Percentiles rank a stretch among this genome's conserved stretches.
Conservation (phyloP, 2,888 invertebrate species). For the Andrena trimmerana region DNA sequence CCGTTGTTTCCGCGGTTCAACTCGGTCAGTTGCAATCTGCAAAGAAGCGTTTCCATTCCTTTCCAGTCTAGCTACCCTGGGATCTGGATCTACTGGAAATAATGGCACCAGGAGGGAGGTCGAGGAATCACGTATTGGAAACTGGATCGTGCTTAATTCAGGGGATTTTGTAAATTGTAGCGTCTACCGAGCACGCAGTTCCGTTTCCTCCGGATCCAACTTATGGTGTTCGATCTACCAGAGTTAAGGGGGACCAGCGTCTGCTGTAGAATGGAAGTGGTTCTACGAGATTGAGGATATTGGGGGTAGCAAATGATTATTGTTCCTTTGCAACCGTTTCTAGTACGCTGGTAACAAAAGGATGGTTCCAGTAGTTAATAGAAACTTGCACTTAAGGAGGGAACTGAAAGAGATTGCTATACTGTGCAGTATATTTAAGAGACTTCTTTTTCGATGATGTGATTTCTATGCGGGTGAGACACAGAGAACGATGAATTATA, state of each 20-base stretch:
- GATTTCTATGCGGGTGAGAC: no score
- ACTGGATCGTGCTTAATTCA: background rate
- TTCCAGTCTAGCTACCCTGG: background rate
- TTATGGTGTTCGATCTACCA: background rate
- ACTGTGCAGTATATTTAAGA: no score
- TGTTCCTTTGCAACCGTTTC: background rate
- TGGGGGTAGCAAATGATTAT: background rate
- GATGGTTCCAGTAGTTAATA: no score
- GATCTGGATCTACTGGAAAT: background rate
- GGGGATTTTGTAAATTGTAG: constrained; percentile 3
- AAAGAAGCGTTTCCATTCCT: background rate
- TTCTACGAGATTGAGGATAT: no score
- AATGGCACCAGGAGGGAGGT: background rate
- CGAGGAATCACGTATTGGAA: background rate
- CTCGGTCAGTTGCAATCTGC: constrained; percentile 12
- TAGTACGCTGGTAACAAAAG: no score
- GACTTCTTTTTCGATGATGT: no score
- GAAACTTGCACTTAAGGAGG: background rate
- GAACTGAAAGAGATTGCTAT: no score
- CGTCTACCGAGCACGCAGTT: background rate
- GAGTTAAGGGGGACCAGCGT: no score
- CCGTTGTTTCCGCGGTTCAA: constrained; percentile 7
- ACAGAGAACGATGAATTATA: no score
- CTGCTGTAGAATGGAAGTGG: no score
- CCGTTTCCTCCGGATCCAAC: background rate